phyloP scores from a whole-genome alignment of 2,797 vertebrate species.

The Clangula hyemalis region DNA sequence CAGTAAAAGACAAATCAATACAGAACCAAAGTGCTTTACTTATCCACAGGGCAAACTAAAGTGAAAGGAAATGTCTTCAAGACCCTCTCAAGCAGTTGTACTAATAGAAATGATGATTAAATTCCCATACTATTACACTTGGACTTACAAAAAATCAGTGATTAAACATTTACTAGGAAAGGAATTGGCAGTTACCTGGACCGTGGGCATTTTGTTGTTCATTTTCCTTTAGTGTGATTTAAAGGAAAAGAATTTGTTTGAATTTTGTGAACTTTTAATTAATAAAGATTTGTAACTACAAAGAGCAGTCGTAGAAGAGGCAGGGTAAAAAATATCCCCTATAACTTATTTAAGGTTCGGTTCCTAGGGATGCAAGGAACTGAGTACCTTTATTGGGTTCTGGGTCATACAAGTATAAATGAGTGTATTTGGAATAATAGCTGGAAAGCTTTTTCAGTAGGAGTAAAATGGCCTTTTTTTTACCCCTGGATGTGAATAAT shows the following conservation, averaged over 20 bases:
- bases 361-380: neutral
- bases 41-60: conserved; percentile 64
- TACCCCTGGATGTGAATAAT: neutral
- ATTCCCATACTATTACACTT: conserved; percentile 49
- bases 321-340: neutral
- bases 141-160: conserved; percentile 45
- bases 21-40: conserved; percentile 65
- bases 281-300: conserved; percentile 17
- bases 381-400: neutral
- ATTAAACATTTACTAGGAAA: conserved; percentile 74
- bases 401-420: neutral
- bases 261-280: conserved; percentile 72
- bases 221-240: conserved; percentile 59
- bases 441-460: neutral
- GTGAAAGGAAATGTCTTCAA: conserved; percentile 61
- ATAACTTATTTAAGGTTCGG: neutral
- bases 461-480: neutral
- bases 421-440: neutral
- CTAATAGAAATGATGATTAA: conserved; percentile 66
- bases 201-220: conserved; percentile 55
- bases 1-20: conserved; percentile 75
- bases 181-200: conserved; percentile 55
- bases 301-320: neutral
- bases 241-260: conserved; percentile 62
- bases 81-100: conserved; percentile 54